These are phyloP conservation scores for Clamator glandarius DNA, from an alignment of 2,797 vertebrate genomes.

Conservation along the genomic window DNA sequence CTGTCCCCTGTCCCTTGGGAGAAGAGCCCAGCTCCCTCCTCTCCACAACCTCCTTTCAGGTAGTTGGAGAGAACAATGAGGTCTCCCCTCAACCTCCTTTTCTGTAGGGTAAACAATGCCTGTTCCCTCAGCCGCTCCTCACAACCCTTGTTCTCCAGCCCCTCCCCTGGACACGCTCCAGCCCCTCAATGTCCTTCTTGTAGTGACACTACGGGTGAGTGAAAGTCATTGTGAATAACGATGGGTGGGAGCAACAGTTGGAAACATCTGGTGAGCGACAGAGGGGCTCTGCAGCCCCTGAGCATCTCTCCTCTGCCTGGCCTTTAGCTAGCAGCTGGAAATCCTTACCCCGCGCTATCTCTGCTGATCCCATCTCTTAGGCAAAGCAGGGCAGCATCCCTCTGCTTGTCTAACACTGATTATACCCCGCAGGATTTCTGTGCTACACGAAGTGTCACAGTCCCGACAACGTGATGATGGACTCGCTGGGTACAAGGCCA, in stretches of 20 bases:
- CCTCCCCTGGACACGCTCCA: too few relatives aligned
- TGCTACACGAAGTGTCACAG: not conserved
- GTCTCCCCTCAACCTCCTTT: too few relatives aligned
- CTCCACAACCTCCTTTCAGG: too few relatives aligned
- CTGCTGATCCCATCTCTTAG: conserved; percentile 15
- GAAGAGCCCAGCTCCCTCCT: too few relatives aligned
- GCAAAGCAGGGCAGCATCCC: conserved; percentile 58
- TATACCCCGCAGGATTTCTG: not conserved
- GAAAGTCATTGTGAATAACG: not conserved
- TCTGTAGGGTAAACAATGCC: too few relatives aligned
- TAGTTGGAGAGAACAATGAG: too few relatives aligned
- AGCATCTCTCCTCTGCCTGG: conserved; percentile 36
- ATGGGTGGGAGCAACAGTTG: not conserved
- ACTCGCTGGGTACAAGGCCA: not conserved
- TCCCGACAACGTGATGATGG: not conserved
- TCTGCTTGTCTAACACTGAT: conserved; percentile 35
- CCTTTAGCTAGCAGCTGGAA: conserved; percentile 54
- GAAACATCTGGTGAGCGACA: not conserved
- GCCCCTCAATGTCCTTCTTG: too few relatives aligned
- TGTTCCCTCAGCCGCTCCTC: too few relatives aligned
- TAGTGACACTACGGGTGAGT: not conserved
- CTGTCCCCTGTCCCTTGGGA: too few relatives aligned
- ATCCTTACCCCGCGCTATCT: conserved; percentile 29
- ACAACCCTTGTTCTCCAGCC: too few relatives aligned
- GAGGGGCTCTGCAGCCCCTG: not conserved